Evolutionary conservation across 2,797 vertebrate species (phyloP).

Genomic region (Hippopotamyrus pictus): DNA sequence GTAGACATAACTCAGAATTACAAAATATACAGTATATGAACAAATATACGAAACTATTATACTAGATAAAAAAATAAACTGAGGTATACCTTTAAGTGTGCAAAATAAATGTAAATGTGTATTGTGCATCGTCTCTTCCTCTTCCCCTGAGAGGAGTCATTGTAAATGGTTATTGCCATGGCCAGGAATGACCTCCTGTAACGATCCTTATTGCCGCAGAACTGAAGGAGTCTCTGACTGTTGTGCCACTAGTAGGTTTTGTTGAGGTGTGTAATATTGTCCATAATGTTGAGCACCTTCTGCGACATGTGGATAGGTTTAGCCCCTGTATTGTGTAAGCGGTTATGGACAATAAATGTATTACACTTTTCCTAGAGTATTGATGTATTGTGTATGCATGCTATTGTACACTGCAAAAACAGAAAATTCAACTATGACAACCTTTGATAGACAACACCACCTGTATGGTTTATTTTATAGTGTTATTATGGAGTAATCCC

Average conservation of each 20-base stretch:
- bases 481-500: not conserved
- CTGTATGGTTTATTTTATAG: not conserved
- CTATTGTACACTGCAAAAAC: not conserved
- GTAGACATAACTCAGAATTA: not conserved
- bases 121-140: not conserved
- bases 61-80: not conserved
- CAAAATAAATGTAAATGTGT: not conserved
- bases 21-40: not conserved
- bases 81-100: not conserved
- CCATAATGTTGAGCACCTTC: not conserved
- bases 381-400: not conserved
- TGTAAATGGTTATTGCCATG: not conserved
- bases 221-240: not conserved
- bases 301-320: not conserved
- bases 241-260: not conserved
- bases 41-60: not conserved
- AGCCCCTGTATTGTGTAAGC: not conserved
- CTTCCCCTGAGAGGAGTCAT: not conserved
- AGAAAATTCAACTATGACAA: not conserved
- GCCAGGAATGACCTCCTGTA: not conserved
- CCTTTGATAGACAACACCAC: not conserved
- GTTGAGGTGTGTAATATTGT: not conserved
- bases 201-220: not conserved
- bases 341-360: not conserved
- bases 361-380: not conserved